A percentile compares a stretch with the other conserved stretches of the same genome.
Conservation (phyloP, 1,140 invertebrate species). For the Diachasmimorpha longicaudata region DNA sequence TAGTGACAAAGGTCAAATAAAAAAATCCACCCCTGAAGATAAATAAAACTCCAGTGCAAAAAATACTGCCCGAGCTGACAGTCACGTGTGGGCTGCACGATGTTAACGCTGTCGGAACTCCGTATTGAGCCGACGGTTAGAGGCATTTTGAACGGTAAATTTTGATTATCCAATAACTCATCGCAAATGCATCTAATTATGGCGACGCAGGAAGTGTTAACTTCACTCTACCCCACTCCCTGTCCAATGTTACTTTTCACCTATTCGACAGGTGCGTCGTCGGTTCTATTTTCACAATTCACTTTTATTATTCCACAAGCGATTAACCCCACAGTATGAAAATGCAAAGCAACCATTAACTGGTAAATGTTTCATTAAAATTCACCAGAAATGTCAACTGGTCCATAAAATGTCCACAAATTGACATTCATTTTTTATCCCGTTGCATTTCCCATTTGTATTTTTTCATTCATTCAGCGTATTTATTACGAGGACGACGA, state of each 20-base stretch:
- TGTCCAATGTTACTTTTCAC: not conserved
- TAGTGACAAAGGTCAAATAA: not conserved
- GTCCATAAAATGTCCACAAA: not conserved
- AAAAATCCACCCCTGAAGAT: constrained; percentile 16
- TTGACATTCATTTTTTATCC: not conserved
- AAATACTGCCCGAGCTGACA: constrained; percentile 21
- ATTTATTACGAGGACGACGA: not conserved
- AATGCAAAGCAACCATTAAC: not conserved
- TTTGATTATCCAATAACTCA: constrained; percentile 36
- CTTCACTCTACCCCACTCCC: not conserved
- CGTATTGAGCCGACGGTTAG: constrained; percentile 3
- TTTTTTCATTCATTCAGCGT: not conserved
- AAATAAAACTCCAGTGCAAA: constrained; percentile 26
- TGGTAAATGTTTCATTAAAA: not conserved
- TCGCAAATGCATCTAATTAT: constrained; percentile 32
- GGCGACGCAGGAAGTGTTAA: constrained; percentile 5
- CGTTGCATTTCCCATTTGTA: not conserved
- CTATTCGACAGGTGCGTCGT: not conserved
- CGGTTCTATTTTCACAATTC: not conserved
- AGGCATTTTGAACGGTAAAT: constrained; percentile 32
- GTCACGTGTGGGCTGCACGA: constrained; percentile 30
- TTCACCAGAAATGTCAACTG: not conserved
- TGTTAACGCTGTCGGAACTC: constrained; percentile 1
- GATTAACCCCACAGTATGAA: not conserved
- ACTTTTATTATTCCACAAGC: not conserved